phyloP scores from a whole-genome alignment of 2,797 vertebrate species.

The Tolypeutes matacus region DNA sequence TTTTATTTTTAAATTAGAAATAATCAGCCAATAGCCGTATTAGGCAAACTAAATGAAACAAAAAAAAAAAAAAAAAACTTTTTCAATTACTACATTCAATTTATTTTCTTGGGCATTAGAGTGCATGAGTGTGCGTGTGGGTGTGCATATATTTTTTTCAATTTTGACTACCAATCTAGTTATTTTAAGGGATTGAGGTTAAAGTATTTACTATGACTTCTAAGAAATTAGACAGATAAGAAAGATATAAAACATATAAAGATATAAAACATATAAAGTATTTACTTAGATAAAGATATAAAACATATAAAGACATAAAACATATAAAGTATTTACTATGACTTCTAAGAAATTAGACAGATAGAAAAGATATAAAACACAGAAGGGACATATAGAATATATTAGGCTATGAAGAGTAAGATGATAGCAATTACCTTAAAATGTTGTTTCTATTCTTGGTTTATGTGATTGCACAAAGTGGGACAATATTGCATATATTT shows the following conservation, averaged over 20 bases:
- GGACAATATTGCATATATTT: background rate
- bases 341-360: background rate
- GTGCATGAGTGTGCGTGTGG: no score
- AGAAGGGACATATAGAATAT: background rate
- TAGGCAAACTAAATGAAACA: background rate
- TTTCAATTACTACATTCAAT: background rate
- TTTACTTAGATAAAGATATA: background rate
- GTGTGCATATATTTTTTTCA: background rate
- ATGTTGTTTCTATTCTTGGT: background rate
- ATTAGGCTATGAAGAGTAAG: background rate
- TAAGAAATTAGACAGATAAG: background rate
- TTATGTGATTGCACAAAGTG: background rate
- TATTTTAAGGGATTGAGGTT: background rate
- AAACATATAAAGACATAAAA: no score
- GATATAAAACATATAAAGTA: no score
- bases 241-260: background rate
- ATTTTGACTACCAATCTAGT: background rate
- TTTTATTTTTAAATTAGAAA: slow-evolving; percentile 8
- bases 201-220: background rate
- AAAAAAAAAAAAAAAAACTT: background rate
- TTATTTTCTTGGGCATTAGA: background rate
- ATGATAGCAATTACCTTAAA: background rate
- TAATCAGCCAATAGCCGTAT: background rate
- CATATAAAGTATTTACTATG: background rate
- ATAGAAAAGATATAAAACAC: background rate